Conservation (phyloP, 1,140 invertebrate genomes). For the Drosophila navojoa region DNA sequence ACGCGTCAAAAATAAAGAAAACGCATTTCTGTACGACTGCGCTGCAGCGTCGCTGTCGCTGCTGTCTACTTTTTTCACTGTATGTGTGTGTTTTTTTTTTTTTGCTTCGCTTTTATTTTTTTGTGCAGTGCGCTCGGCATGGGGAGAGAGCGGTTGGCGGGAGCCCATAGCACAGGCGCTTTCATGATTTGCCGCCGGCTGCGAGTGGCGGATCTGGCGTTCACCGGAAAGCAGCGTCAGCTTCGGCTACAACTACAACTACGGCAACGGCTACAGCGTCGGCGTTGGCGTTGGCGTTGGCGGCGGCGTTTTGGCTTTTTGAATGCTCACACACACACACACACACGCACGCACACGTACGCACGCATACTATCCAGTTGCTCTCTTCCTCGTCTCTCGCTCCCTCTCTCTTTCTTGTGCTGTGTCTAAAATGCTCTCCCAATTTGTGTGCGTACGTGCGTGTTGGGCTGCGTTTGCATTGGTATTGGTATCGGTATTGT, state of each 20-base stretch:
- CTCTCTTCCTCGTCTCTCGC: not conserved
- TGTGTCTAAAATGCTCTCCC: not conserved
- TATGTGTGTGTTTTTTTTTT: conserved; percentile 3
- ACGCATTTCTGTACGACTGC: conserved; percentile 61
- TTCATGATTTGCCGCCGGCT: conserved; percentile 77
- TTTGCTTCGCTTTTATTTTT: conserved; percentile 38
- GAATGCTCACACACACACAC: conserved; percentile 29
- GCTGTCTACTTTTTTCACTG: not conserved
- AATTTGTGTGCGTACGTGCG: conserved; percentile 14
- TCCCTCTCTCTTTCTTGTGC: not conserved
- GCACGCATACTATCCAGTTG: not conserved
- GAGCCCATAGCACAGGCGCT: conserved; percentile 44
- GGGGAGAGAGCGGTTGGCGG: conserved; percentile 1
- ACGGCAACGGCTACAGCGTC: conserved; percentile 8
- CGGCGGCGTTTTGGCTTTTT: conserved; percentile 52
- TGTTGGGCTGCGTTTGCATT: conserved; percentile 13
- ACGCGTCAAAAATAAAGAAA: conserved; percentile 79
- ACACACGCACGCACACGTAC: too few relatives aligned
- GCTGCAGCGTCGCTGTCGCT: conserved; percentile 43
- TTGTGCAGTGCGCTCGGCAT: conserved; percentile 31
- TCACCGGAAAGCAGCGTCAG: conserved; percentile 66
- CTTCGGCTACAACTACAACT: conserved; percentile 31
- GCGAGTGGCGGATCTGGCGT: conserved; percentile 56
- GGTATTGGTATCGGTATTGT: conserved; percentile 14
- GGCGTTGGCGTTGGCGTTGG: conserved; percentile 10